Evolutionary conservation across 2,797 vertebrate genomes (phyloP), one percentile per base, ranked within the genome.

Genomic region (Trachurus trachurus): DNA sequence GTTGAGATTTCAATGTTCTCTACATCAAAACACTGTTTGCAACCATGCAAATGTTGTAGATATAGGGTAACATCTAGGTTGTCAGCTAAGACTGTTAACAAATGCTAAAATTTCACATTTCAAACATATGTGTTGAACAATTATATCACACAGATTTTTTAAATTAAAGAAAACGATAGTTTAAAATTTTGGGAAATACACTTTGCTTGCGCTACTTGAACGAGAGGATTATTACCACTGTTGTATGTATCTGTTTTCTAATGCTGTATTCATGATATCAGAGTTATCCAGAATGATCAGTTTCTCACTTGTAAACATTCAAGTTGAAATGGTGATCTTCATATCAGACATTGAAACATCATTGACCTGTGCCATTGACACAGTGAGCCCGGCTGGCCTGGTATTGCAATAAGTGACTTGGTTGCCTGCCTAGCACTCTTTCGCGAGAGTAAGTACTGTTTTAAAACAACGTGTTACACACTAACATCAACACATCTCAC

Each of bases 1-100:
- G 10, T 56, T 47, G n/a, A 40, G 42, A 9, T 56, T 58, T n/a
- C 12, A 44, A 42, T 45, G 19, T 59, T 60, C 58, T 26, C 37
- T 9, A 31, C 1, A 13, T n/a, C 74, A 60, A 78, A 78, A 45
- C 54, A 66, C 22, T 66, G 44, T 16, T 34, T 53, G 5, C 39
- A 40, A 40, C 21, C 11, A 58, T 79, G 67, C 11, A 64, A 47
- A 81, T 50, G 9, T 57, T 77, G 63, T 49, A 60, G n/a, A 63
- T 42, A 17, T 58, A 53, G 40, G 21, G 60, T 26, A 59, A 71
- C 58, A 61, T n/a, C 52, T 29, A 39, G 29, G 50, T 26, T 59
- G 42, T 42, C 22, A 44, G 56, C 22, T 19, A 22, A 65, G n/a
- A 71, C 9, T 19, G n/a, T 66, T 69, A 57, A 54, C 29, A 26